Base-by-base conservation (phyloP, 1,140 invertebrate species). In the Drosophila miranda region DNA sequence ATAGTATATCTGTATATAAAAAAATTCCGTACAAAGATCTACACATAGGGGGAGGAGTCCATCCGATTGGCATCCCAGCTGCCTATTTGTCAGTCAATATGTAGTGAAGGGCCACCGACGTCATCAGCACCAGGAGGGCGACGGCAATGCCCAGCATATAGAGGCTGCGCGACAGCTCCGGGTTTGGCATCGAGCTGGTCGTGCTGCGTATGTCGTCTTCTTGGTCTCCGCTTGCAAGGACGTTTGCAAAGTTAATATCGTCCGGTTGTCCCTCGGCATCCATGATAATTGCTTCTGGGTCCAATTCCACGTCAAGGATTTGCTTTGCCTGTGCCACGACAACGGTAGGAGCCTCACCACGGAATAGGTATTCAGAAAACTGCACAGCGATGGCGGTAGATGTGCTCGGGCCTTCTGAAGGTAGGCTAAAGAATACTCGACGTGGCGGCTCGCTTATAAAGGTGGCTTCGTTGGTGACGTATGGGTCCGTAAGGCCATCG, bases 341-440 rank as follows among this genome's bases (percentile, higher is more conserved):
- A 3, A 90, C 86, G 9, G 89, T 89, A 51, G 89, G 82, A 0
- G 86, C 84, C 59, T 91, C 90, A 7, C 89, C 90, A 13, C 89
- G 82, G 46, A 91, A 91, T 41, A 91, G 34, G 63, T 91, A 91
- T 21, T 91, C 90, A 6, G 83, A 91, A 52, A 90, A 91, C 68
- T 90, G 87, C 44, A 91, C 70, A 1, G 60, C 23, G 11, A 21
- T 44, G 26, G 46, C 48, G 2, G 7, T 3, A 6, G 66, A 43
- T 7, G 48, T 26, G 14, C 1, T 56, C 26, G 30, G 13, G 2
- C 59, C 67, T 5, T 81, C 78, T 0, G 66, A 41, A 11, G 80
- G 78, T 41, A 90, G 54, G 21, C 53, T 86, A 26, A 90, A 90
- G 56, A 88, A 91, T 4, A 91, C 82, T 13, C 90, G 62, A 2